Conservation (phyloP, 2,113 vertebrate species). For the Brachionichthys hirsutus region DNA sequence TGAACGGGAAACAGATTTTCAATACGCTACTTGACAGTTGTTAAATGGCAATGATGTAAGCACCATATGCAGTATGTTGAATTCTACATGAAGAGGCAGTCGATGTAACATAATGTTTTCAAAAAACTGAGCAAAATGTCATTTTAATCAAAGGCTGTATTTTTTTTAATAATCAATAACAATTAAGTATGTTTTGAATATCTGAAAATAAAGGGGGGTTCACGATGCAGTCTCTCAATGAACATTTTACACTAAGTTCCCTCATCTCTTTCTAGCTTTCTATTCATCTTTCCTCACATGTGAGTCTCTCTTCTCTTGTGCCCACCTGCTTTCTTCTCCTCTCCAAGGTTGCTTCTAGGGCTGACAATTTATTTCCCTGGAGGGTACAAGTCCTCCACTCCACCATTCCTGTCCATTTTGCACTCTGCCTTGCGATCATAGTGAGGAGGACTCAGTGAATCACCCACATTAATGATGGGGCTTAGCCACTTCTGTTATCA, state of each 20-base stretch:
- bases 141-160: too few relatives aligned
- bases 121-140: too few relatives aligned
- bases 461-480: conserved; percentile 14
- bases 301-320: not conserved
- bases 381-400: conserved; percentile 15
- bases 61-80: not conserved
- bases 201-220: too few relatives aligned
- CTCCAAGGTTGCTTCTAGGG: conserved; percentile 12
- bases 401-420: conserved; percentile 24
- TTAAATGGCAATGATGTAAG: too few relatives aligned
- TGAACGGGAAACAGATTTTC: too few relatives aligned
- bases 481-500: not conserved
- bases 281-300: not conserved
- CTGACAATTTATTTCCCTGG: conserved; percentile 12
- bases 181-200: too few relatives aligned
- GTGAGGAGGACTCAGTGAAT: not conserved
- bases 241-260: not conserved
- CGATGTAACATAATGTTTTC: too few relatives aligned
- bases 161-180: too few relatives aligned
- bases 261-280: not conserved
- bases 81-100: too few relatives aligned
- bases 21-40: not conserved
- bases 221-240: too few relatives aligned
- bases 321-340: not conserved
- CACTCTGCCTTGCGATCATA: conserved; percentile 8